phyloP scores from a whole-genome alignment of 1,140 invertebrate genomes.

The Neodiprion virginianus region DNA sequence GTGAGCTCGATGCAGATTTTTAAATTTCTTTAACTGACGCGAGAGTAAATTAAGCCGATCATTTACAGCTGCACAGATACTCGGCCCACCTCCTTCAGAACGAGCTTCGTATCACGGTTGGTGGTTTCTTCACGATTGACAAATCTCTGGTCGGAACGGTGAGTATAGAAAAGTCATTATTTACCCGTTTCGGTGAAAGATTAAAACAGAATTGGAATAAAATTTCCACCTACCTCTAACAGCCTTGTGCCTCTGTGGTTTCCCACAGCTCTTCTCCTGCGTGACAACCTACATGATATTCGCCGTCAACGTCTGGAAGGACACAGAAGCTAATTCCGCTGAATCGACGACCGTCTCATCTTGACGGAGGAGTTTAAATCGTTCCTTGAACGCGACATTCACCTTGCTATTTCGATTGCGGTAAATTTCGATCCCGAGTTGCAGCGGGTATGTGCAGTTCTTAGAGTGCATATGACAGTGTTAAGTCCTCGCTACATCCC shows the following conservation, averaged over 20 bases:
- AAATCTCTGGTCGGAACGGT: background rate
- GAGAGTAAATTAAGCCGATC: background rate
- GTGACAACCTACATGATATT: background rate
- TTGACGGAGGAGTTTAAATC: no score
- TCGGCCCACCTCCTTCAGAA: background rate
- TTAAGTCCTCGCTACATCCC: background rate
- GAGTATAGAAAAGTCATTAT: background rate
- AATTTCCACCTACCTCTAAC: no score
- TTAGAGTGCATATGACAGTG: background rate
- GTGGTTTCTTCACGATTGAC: background rate
- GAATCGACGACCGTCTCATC: no score
- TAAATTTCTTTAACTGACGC: background rate
- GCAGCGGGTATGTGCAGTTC: background rate
- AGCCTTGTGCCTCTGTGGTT: background rate
- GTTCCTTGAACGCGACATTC: no score
- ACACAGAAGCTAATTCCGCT: background rate
- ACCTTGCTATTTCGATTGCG: no score
- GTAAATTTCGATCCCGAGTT: background rate
- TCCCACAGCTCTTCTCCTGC: background rate
- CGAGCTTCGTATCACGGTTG: background rate
- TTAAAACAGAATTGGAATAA: background rate
- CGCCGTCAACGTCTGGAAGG: background rate
- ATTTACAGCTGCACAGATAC: background rate
- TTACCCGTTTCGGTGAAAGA: background rate
- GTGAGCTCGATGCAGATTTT: background rate